Evolutionary conservation across 1,140 invertebrate genomes (phyloP), one percentile per base, ranked within the genome.

Genomic region (Cydia fagiglandana): DNA sequence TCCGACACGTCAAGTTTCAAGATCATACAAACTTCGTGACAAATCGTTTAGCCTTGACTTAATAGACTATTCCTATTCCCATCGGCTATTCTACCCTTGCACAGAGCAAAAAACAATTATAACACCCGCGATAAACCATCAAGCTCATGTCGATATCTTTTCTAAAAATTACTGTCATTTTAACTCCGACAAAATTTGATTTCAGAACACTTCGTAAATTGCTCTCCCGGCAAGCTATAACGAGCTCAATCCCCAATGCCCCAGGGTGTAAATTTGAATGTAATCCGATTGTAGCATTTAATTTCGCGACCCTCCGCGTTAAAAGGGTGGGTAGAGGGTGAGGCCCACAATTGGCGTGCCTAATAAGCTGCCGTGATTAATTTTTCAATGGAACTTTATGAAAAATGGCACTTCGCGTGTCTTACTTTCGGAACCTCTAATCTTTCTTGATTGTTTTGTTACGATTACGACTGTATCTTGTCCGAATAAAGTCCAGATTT

Each of bases 371-470:
- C 66, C 66, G 66, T 70, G 66, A 70, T 70, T 70, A 70, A 70
- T 70, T 70, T 70, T 70, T 70, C 66, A 70, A 70, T 70, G 34
- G 66, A 70, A 70, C 66, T 70, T 70, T 70, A 70, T 70, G 66
- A 70, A 70, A 70, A 70, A 70, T 70, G 66, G 66, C 66, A 70
- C 38, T 61, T 61, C 20, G 56, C 56, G 4, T 15, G 50, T 53
- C 50, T 24, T 24, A 24, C 20, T 61, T 61, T 61, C 56, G 17
- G 56, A 24, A 61, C 9, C 56, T 61, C 56, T 61, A 12, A 24
- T 24, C 17, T 61, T 12, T 15, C 53, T 61, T 10, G 56, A 61
- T 61, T 61, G 17, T 2, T 17, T 61, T 61, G 20, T 5, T 24
- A n/a, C 56, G 12, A 61, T 61, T n/a, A 61, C 56, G 2, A 61